Evolutionary conservation across 2,113 vertebrate species (phyloP), one percentile per base, ranked within the genome.

Genomic region (Lampris incognitus): DNA sequence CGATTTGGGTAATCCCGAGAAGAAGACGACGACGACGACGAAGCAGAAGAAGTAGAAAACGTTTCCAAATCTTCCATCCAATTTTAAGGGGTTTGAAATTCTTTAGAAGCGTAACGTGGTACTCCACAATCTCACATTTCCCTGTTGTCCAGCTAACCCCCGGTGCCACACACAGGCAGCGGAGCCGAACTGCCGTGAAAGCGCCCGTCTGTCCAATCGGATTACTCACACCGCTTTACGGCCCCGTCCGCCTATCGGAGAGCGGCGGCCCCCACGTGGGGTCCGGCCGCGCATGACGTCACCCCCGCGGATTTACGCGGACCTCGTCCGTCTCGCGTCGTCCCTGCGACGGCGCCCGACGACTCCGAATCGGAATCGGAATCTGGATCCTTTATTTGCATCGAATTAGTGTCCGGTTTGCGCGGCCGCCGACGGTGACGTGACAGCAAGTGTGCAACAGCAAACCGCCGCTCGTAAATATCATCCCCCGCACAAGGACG

Each of bases 121-220:
- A 72, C 92, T 93, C 91, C 88, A 84, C 91, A 84, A 87, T 87
- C 90, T 91, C 89, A 85, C 90, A 77, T 92, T 91, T 92, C 90
- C 87, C 85, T 76, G 90, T 90, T 89, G 90, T 91, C 91, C 90
- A 83, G 88, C 64, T 90, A 86, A 81, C 82, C 89, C 91, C 82
- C 94, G 87, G 94, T 94, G 92, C 95, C 95, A 95, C 95, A 95
- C 96, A 95, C 95, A 95, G 94, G 94, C 94, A 94, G 92, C 85
- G 94, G 93, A 94, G 94, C 94, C 92, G 94, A 95, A 92, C 95
- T 91, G 95, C 94, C 93, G 95, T 94, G 95, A 94, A 95, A 96
- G 95, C 94, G 91, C 89, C 94, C 89, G 92, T 90, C 89, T 87
- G 91, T 90, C 94, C 95, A 96, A 95, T 94, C 94, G 92, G 91